Conservation (phyloP, 2,797 vertebrate species). For the Gadopsis bispinosus region DNA sequence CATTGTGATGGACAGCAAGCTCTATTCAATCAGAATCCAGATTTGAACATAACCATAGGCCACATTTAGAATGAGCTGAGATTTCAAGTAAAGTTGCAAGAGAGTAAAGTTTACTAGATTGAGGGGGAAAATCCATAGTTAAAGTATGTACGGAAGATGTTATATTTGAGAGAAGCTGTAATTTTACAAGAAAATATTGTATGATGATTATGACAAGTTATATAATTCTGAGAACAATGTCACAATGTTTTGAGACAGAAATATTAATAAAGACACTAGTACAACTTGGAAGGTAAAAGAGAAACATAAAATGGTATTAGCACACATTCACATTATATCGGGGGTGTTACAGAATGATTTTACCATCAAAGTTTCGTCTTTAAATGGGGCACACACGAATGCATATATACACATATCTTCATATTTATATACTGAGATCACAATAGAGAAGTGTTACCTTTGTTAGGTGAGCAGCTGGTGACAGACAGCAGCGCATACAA, state of each 20-base stretch:
- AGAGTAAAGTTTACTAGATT: background rate
- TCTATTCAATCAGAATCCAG: background rate
- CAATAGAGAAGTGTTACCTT: slow-evolving; percentile 43
- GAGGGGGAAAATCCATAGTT: background rate
- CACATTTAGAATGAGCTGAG: background rate
- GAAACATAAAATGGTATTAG: background rate
- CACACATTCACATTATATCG: background rate
- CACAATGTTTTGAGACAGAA: background rate
- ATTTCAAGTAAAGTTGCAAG: background rate
- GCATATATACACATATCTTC: background rate
- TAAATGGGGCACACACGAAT: background rate
- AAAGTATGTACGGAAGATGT: background rate
- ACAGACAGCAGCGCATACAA: slow-evolving; percentile 51
- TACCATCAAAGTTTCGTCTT: background rate
- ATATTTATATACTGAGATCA: background rate
- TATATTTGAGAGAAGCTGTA: background rate
- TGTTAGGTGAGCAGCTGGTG: slow-evolving; percentile 49
- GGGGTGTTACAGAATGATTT: background rate
- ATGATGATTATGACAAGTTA: background rate
- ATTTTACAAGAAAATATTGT: background rate
- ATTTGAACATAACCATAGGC: background rate
- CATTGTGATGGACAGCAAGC: background rate
- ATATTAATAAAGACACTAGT: background rate
- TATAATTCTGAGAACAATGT: background rate
- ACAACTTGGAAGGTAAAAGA: background rate